Evolutionary conservation across 2,113 vertebrate genomes (phyloP).

Genomic region (Pleuronectes platessa): DNA sequence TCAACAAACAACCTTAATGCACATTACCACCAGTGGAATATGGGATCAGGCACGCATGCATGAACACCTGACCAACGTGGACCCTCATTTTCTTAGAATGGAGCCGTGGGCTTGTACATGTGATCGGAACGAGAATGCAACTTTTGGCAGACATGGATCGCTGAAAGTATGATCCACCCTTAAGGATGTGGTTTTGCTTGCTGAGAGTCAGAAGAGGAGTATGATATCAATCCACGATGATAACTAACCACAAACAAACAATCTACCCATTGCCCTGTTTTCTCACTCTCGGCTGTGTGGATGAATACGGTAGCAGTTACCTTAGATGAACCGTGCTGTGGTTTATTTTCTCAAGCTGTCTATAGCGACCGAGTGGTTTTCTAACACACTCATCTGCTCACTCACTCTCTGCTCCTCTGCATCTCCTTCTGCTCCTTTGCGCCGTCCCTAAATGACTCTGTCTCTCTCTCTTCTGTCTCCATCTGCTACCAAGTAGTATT

Average conservation of each 20-base stretch:
- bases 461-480: conserved; percentile 51
- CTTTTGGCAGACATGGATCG: too few relatives aligned
- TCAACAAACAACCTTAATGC: too few relatives aligned
- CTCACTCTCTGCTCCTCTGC: conserved; percentile 43
- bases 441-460: conserved; percentile 56
- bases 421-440: conserved; percentile 34
- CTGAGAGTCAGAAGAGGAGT: too few relatives aligned
- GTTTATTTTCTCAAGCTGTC: conserved; percentile 57
- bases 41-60: too few relatives aligned
- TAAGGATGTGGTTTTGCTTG: not conserved
- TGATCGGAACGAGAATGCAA: too few relatives aligned
- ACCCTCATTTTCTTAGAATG: too few relatives aligned
- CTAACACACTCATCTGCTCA: conserved; percentile 49
- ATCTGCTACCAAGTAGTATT: conserved; percentile 42
- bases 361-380: conserved; percentile 63
- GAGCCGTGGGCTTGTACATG: too few relatives aligned
- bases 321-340: conserved; percentile 59
- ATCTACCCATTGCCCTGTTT: not conserved
- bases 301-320: conserved; percentile 51
- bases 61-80: too few relatives aligned
- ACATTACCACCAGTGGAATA: too few relatives aligned
- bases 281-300: not conserved
- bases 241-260: not conserved
- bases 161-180: too few relatives aligned
- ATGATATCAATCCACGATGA: not conserved